These are phyloP conservation scores for Drosophila nr. medialis DNA, from an alignment of 2,888 invertebrate species.

Conservation along the genomic window DNA sequence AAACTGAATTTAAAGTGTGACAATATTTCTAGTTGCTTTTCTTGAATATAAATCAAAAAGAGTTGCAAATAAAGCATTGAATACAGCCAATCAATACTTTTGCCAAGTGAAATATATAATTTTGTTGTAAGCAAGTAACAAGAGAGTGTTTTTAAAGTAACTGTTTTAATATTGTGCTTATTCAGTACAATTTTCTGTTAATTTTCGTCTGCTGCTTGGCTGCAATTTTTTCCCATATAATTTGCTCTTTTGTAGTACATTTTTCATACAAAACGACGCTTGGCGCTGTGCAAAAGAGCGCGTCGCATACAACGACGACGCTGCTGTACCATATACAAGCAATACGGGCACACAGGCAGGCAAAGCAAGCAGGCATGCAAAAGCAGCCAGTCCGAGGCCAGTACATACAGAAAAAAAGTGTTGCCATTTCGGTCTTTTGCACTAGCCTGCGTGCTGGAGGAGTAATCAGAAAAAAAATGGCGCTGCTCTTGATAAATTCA, in stretches of 20 bases:
- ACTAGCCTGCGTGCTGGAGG: conserved; percentile 34
- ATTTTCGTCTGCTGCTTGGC: conserved; percentile 26
- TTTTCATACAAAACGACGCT: conserved; percentile 58
- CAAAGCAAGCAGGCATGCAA: conserved; percentile 34
- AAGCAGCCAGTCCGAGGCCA: conserved; percentile 45
- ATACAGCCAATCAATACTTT: not conserved
- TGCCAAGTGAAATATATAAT: not conserved
- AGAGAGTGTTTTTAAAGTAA: not conserved
- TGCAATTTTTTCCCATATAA: conserved; percentile 29
- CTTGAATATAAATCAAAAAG: not conserved
- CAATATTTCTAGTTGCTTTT: not conserved
- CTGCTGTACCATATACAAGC: conserved; percentile 62
- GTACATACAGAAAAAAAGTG: conserved; percentile 79
- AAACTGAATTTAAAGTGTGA: conserved; percentile 30
- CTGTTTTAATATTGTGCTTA: not conserved
- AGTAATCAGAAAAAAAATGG: conserved; percentile 50
- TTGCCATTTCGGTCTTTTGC: conserved; percentile 74
- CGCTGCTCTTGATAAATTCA: conserved; percentile 30
- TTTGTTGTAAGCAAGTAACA: not conserved
- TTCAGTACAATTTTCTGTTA: conserved; percentile 26
- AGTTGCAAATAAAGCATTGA: not conserved
- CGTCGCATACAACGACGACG: conserved; percentile 57
- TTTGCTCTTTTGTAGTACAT: conserved; percentile 49
- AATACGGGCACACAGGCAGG: conserved; percentile 48
- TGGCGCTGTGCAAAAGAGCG: conserved; percentile 60